A percentile compares a stretch with the other conserved stretches of the same genome.
Evolutionary conservation across 1,140 invertebrate genomes (phyloP).

Genomic region (Alviniconcha marisindica): DNA sequence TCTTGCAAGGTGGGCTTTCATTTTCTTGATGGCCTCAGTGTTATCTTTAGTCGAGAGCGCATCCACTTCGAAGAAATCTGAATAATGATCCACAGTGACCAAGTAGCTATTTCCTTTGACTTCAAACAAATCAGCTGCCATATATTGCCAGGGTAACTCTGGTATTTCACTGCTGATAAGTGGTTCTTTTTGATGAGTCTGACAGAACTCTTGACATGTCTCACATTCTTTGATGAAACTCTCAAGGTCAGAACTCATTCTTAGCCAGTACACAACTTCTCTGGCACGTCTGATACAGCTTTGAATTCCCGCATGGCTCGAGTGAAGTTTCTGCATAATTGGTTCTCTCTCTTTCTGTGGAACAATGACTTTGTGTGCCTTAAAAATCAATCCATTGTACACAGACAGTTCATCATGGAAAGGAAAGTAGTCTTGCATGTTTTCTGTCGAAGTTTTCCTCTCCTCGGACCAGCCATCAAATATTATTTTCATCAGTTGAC

Average conservation of each 20-base stretch:
- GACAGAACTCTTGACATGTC: neutral
- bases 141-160: neutral
- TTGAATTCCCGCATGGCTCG: constrained; percentile 29
- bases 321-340: neutral
- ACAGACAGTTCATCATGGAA: constrained; percentile 9
- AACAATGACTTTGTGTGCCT: no score
- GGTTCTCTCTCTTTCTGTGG: no score
- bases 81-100: neutral
- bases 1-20: neutral
- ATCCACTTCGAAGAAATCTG: neutral
- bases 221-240: no score
- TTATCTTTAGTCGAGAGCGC: neutral
- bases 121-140: neutral
- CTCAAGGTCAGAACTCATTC: no score
- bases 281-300: neutral
- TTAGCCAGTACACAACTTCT: neutral
- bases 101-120: neutral
- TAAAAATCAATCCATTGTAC: neutral
- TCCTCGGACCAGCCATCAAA: constrained; percentile 18
- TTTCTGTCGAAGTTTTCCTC: neutral
- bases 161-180: neutral
- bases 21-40: no score
- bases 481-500: neutral
- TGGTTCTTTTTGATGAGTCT: neutral
- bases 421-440: neutral